Conservation (phyloP, 1,140 invertebrate species). For the Bombus waltoni region DNA sequence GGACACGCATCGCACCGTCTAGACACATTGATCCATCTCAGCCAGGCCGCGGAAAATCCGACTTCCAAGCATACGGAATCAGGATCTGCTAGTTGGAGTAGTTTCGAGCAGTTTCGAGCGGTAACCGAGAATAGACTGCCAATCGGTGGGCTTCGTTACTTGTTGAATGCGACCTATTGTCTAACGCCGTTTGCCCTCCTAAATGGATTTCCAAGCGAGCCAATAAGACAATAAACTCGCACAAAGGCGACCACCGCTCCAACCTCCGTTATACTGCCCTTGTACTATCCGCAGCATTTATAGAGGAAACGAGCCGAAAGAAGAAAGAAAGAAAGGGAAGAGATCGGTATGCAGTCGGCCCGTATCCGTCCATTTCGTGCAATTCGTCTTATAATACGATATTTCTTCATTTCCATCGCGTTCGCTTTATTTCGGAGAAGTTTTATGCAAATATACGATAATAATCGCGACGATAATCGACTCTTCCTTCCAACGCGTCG, state of each 20-base stretch:
- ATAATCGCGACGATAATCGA: no score
- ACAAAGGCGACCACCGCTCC: constrained; percentile 57
- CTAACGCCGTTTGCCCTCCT: constrained; percentile 65
- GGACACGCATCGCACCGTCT: constrained; percentile 17
- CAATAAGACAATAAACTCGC: constrained; percentile 68
- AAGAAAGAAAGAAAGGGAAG: background rate
- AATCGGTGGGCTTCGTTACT: constrained; percentile 68
- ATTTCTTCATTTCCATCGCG: background rate
- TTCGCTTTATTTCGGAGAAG: no score
- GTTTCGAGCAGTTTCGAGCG: constrained; percentile 51
- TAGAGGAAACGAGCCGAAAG: constrained; percentile 42
- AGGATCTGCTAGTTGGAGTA: constrained; percentile 28
- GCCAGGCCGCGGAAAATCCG: constrained; percentile 24
- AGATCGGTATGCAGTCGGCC: background rate
- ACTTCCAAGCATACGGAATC: constrained; percentile 49
- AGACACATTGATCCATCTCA: constrained; percentile 41
- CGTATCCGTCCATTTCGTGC: background rate
- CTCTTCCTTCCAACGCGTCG: background rate
- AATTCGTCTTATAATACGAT: constrained; percentile 10
- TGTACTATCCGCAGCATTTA: constrained; percentile 48
- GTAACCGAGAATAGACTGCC: constrained; percentile 52
- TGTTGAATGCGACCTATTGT: constrained; percentile 69
- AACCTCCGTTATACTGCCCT: constrained; percentile 51
- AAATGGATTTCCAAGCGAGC: constrained; percentile 71
- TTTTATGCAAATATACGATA: no score